Percentiles rank a stretch among this genome's conserved stretches.
Evolutionary conservation across 2,888 invertebrate species (phyloP).

Genomic region (Cephus sareptanus): DNA sequence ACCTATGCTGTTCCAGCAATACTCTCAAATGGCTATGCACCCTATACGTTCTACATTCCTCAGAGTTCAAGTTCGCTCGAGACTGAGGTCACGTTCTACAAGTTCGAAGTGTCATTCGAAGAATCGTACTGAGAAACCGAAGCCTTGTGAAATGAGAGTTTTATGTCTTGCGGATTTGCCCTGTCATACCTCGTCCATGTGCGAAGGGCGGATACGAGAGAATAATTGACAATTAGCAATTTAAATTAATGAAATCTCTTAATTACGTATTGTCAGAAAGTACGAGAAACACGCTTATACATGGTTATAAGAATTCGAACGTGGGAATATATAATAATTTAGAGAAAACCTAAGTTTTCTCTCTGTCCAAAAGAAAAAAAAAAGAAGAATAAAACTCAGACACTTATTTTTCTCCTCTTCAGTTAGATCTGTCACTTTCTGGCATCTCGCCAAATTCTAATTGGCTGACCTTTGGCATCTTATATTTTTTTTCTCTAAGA

Average conservation of each 20-base stretch:
- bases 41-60: constrained; percentile 34
- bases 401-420: background rate
- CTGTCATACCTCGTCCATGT: background rate
- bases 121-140: background rate
- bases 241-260: constrained; percentile 30
- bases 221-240: constrained; percentile 46
- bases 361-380: background rate
- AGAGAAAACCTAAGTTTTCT: background rate
- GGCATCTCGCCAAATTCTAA: background rate
- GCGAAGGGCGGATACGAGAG: constrained; percentile 41
- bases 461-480: background rate
- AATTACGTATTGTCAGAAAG: background rate
- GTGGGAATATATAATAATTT: background rate
- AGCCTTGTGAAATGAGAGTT: background rate
- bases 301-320: background rate
- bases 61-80: constrained; percentile 50
- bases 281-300: background rate
- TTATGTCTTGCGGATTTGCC: background rate
- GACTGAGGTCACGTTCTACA: constrained; percentile 27
- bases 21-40: background rate
- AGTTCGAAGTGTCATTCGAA: background rate
- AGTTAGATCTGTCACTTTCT: background rate
- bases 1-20: background rate
- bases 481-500: background rate
- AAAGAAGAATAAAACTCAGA: background rate